A percentile compares a stretch with the other conserved stretches of the same genome.
phyloP scores from a whole-genome alignment of 2,113 vertebrate species.

The Orycteropus afer region DNA sequence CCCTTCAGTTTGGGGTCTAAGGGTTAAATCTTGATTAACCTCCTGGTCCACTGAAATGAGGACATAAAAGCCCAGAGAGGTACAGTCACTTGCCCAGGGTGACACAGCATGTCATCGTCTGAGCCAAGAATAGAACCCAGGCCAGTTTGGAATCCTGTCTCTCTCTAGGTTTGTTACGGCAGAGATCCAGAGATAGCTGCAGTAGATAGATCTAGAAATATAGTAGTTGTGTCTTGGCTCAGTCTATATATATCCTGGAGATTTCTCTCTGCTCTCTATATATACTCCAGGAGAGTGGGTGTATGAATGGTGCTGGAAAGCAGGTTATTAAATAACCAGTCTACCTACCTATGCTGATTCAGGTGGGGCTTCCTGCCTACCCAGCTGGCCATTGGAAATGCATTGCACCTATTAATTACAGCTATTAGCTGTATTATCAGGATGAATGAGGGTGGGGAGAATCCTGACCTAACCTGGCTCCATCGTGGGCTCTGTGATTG shows the following conservation, averaged over 20 bases:
- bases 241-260: constrained; percentile 66
- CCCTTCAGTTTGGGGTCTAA: neutral
- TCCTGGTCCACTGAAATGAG: neutral
- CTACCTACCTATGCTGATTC: constrained; percentile 86
- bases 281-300: constrained; percentile 69
- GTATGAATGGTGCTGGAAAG: constrained; percentile 76
- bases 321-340: constrained; percentile 85
- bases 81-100: neutral
- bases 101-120: neutral
- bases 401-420: constrained; percentile 87
- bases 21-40: neutral
- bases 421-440: constrained; percentile 80
- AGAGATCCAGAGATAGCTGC: constrained; percentile 52
- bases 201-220: constrained; percentile 70
- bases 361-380: constrained; percentile 85
- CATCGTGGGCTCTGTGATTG: neutral
- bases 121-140: constrained; percentile 31
- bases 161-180: constrained; percentile 62
- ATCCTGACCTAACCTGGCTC: constrained; percentile 68
- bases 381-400: constrained; percentile 84
- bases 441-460: constrained; percentile 62
- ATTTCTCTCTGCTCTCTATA: constrained; percentile 65
- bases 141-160: neutral
- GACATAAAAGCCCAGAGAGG: neutral
- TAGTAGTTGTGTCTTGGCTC: constrained; percentile 68